Evolutionary conservation across 2,888 invertebrate species (phyloP).

Genomic region (Octodonta nipae): DNA sequence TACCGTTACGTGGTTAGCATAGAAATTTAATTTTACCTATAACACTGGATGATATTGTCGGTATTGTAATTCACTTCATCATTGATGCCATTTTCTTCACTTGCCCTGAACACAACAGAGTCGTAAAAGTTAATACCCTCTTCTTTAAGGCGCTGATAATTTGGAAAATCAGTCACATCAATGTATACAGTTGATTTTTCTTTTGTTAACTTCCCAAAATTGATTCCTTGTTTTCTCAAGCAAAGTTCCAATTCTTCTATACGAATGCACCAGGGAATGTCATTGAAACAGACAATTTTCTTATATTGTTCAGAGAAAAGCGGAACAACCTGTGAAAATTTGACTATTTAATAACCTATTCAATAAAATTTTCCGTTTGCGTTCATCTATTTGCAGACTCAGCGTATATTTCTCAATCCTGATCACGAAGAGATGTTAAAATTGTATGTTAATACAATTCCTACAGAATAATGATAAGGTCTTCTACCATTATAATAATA

Average conservation of each 20-base stretch:
- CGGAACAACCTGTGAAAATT: no score
- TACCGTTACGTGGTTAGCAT: no score
- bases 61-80: constrained; percentile 18
- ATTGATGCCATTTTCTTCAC: constrained; percentile 10
- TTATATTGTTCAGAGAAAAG: constrained; percentile 33
- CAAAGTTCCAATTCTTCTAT: constrained; percentile 37
- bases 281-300: constrained; percentile 33
- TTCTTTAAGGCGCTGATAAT: constrained; percentile 35
- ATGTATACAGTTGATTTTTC: constrained; percentile 22
- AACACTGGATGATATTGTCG: no score
- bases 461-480: no score
- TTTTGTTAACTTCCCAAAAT: constrained; percentile 32
- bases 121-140: constrained; percentile 41
- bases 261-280: constrained; percentile 40
- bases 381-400: no score
- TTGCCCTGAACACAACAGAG: constrained; percentile 30
- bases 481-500: no score
- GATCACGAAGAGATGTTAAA: no score
- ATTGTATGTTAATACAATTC: no score
- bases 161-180: constrained; percentile 35
- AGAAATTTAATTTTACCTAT: no score
- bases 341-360: no score
- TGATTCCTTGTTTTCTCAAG: constrained; percentile 34
- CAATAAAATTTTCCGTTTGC: no score
- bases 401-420: no score